phyloP scores from a whole-genome alignment of 2,888 invertebrate genomes.

The Hydrotaea cyrtoneurina region DNA sequence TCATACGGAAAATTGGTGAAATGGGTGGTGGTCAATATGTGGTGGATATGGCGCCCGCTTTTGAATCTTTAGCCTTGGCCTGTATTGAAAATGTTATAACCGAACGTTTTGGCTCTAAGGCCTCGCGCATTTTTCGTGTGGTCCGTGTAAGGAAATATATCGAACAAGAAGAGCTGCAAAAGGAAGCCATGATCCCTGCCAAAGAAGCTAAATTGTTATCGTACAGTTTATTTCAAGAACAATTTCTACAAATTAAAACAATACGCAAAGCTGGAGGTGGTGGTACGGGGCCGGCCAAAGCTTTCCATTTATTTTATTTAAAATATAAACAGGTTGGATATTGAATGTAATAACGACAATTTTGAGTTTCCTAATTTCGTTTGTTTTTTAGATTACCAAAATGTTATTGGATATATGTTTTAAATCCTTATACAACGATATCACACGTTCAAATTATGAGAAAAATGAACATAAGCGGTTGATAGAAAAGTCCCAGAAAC shows the following conservation, averaged over 20 bases:
- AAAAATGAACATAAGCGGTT: conserved; percentile 87
- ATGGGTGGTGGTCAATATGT: conserved; percentile 91
- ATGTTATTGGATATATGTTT: conserved; percentile 87
- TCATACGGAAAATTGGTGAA: conserved; percentile 89
- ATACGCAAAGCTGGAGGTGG: conserved; percentile 86
- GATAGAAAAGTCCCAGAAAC: conserved; percentile 92
- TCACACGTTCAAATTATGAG: conserved; percentile 85
- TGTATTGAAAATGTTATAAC: conserved; percentile 89
- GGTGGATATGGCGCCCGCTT: conserved; percentile 87
- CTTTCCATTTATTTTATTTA: conserved; percentile 89
- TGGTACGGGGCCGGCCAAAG: conserved; percentile 89
- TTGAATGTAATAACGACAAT: neutral
- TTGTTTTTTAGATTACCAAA: conserved; percentile 83
- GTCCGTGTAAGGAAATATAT: conserved; percentile 90
- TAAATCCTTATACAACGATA: conserved; percentile 87
- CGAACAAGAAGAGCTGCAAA: conserved; percentile 95
- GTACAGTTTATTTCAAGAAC: conserved; percentile 91
- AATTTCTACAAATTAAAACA: conserved; percentile 83
- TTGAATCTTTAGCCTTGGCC: conserved; percentile 86
- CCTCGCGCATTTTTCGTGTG: conserved; percentile 93
- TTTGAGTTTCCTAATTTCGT: neutral
- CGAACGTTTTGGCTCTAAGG: conserved; percentile 92
- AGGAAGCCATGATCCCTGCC: conserved; percentile 94
- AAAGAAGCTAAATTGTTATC: conserved; percentile 95
- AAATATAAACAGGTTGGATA: conserved; percentile 83